A percentile compares a stretch with the other conserved stretches of the same genome.
Evolutionary conservation across 1,140 invertebrate genomes (phyloP).

Genomic region (Tetragonula clypearis): DNA sequence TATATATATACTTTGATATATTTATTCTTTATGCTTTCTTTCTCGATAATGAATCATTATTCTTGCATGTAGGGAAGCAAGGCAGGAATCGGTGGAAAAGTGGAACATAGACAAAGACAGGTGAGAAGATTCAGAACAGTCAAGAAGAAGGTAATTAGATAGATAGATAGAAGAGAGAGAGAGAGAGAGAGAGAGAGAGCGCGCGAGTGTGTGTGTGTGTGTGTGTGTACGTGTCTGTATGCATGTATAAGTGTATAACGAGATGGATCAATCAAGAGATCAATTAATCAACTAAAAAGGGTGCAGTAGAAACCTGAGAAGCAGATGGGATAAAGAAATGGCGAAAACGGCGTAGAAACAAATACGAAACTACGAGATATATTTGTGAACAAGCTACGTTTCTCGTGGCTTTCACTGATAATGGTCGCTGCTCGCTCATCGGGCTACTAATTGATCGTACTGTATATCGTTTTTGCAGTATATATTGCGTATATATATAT

Average conservation of each 20-base stretch:
- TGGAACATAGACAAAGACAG: conserved; percentile 39
- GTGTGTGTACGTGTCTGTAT: no score
- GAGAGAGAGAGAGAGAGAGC: neutral
- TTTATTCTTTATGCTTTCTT: neutral
- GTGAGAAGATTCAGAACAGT: conserved; percentile 39
- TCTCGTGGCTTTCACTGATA: conserved; percentile 80
- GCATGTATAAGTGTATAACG: neutral
- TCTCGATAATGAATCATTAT: neutral
- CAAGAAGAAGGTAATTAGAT: conserved; percentile 40
- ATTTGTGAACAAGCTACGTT: conserved; percentile 63
- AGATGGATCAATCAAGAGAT: conserved; percentile 47
- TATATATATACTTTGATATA: neutral
- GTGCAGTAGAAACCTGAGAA: conserved; percentile 44
- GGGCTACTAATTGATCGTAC: conserved; percentile 63
- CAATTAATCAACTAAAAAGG: conserved; percentile 49
- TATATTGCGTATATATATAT: neutral
- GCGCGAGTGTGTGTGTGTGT: fast-evolving
- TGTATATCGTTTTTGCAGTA: conserved; percentile 44
- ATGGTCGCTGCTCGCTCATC: conserved; percentile 82
- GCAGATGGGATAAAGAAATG: conserved; percentile 61
- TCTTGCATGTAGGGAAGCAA: neutral
- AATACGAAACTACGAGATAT: conserved; percentile 55
- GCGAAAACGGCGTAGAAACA: conserved; percentile 66
- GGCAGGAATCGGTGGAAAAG: neutral
- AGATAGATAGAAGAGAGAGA: conserved; percentile 10